These are phyloP conservation scores for Bombus superbus DNA, from an alignment of 1,140 invertebrate genomes.

Conservation along the genomic window DNA sequence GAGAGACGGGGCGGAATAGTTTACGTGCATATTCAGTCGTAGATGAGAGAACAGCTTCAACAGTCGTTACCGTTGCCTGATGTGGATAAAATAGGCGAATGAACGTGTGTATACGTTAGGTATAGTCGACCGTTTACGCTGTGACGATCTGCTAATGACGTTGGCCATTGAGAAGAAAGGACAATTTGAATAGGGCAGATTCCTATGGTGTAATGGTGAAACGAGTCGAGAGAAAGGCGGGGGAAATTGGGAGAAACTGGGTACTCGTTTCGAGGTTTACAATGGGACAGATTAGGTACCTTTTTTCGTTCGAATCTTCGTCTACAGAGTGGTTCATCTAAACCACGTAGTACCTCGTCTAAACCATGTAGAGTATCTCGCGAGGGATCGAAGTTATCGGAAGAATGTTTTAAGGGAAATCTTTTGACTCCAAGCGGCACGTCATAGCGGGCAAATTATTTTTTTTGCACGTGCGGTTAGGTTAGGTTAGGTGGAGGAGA, in stretches of 20 bases:
- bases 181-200: not conserved
- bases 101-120: not conserved
- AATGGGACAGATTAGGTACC: no score
- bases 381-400: not conserved
- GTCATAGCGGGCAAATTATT: not conserved
- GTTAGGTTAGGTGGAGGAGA: not conserved
- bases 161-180: not conserved
- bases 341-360: no score
- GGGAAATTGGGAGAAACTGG: no score
- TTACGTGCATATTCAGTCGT: not conserved
- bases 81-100: not conserved
- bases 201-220: not conserved
- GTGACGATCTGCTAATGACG: not conserved
- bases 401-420: not conserved
- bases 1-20: not conserved
- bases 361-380: not conserved
- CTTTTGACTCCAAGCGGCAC: no score
- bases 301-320: no score
- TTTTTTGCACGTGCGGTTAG: not conserved
- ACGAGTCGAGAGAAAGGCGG: not conserved
- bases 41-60: not conserved
- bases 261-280: no score
- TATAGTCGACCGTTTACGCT: not conserved
- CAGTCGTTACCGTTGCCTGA: slow-evolving; percentile 1
- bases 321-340: not conserved